Percentiles rank a stretch among this genome's conserved stretches.
phyloP scores from a whole-genome alignment of 2,113 vertebrate species.

The Taurulus bubalis region DNA sequence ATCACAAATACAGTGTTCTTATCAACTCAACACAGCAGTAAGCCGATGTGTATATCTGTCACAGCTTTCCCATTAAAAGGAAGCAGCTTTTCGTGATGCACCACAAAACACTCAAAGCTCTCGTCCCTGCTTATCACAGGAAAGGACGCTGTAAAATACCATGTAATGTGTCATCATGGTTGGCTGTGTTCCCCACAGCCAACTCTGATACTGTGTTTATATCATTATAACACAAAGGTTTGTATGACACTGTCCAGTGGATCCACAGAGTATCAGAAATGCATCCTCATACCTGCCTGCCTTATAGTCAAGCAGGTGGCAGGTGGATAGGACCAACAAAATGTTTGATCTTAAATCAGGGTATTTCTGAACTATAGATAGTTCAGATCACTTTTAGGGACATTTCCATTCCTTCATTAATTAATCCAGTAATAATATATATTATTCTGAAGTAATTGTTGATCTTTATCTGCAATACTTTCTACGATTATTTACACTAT shows the following conservation, averaged over 20 bases:
- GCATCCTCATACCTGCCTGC: background rate
- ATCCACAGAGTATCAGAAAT: background rate
- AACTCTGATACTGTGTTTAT: background rate
- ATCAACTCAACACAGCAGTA: slow-evolving; percentile 22
- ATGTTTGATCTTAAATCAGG: background rate
- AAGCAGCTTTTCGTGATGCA: slow-evolving; percentile 34
- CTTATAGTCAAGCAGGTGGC: too few species aligned
- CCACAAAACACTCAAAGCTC: background rate
- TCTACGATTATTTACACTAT: too few species aligned
- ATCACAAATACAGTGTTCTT: slow-evolving; percentile 7
- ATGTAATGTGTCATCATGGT: slow-evolving; percentile 5
- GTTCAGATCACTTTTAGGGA: background rate
- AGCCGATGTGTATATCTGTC: background rate
- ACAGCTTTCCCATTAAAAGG: slow-evolving; percentile 25
- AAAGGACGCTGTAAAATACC: background rate
- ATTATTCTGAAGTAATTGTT: too few species aligned
- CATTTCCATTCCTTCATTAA: background rate
- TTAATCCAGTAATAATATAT: too few species aligned
- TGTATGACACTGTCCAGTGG: background rate
- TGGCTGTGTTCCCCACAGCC: slow-evolving; percentile 41
- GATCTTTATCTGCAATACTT: too few species aligned
- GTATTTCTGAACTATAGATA: background rate
- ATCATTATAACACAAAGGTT: slow-evolving; percentile 3
- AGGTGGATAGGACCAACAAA: background rate
- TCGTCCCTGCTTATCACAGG: background rate